Percentiles rank a stretch among this genome's conserved stretches.
These are phyloP conservation scores for Chionoecetes opilio DNA, from an alignment of 1,140 invertebrate species.

Conservation along the genomic window DNA sequence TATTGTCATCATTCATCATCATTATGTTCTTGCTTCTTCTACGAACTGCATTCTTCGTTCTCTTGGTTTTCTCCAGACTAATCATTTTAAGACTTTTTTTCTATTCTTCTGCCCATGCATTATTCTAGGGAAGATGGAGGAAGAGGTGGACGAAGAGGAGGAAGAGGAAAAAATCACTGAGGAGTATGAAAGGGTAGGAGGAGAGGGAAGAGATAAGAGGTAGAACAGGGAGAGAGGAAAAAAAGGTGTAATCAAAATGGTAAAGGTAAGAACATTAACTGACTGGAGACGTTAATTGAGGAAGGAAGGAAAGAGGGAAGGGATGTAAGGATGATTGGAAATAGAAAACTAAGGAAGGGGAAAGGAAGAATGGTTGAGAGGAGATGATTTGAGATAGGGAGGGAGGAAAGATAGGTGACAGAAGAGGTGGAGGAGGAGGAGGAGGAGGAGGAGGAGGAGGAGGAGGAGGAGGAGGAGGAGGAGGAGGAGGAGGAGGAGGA, in stretches of 20 bases:
- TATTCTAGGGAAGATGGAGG: background rate
- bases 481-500: slow-evolving; percentile 15
- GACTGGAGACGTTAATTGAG: background rate
- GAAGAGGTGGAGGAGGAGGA: background rate
- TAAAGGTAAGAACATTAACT: background rate
- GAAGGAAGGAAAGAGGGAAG: background rate
- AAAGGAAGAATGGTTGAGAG: background rate
- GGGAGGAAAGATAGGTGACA: background rate
- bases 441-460: background rate
- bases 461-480: background rate
- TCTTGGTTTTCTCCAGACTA: background rate
- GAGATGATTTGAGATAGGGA: background rate
- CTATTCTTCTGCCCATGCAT: background rate
- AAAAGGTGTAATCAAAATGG: background rate
- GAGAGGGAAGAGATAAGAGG: background rate
- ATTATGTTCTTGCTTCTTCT: background rate
- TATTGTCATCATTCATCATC: background rate
- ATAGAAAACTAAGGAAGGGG: background rate
- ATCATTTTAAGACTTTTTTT: background rate
- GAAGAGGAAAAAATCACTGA: background rate
- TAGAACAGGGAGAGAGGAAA: background rate
- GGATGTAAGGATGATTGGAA: slow-evolving; percentile 14
- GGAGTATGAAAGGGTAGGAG: background rate
- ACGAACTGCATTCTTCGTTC: background rate
- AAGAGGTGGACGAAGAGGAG: background rate